A percentile compares a stretch with the other conserved stretches of the same genome.
These are phyloP conservation scores for Microchirus variegatus DNA, from an alignment of 2,797 vertebrate genomes.

Conservation along the genomic window DNA sequence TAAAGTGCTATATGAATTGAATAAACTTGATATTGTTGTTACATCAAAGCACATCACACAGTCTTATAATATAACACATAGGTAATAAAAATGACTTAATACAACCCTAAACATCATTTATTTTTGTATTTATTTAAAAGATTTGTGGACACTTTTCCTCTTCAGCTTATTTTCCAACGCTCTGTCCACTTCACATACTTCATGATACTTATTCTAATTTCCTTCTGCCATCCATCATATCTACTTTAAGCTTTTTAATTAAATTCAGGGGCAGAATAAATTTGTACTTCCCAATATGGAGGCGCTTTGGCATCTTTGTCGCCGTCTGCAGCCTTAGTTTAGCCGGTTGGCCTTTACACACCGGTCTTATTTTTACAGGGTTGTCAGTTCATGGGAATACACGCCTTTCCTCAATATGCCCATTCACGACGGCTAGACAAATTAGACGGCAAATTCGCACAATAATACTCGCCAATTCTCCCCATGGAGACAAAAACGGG, in stretches of 20 bases:
- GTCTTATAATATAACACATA: no score
- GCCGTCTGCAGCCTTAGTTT: background rate
- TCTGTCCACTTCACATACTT: no score
- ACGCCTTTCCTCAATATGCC: slow-evolving; percentile 52
- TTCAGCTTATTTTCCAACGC: no score
- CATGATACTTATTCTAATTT: background rate
- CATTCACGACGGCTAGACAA: slow-evolving; percentile 69
- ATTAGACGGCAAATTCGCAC: slow-evolving; percentile 66
- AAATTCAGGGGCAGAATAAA: slow-evolving; percentile 7
- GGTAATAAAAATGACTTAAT: no score
- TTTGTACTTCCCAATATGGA: slow-evolving; percentile 5
- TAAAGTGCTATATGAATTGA: no score
- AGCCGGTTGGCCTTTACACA: slow-evolving; percentile 20
- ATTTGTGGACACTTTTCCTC: no score
- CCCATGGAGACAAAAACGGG: slow-evolving; percentile 48
- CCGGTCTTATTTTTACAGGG: slow-evolving; percentile 35
- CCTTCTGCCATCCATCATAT: background rate
- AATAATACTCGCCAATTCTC: slow-evolving; percentile 60
- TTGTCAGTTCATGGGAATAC: slow-evolving; percentile 53
- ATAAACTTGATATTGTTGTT: no score
- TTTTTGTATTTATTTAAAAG: no score
- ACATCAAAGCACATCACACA: no score
- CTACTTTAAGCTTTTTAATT: background rate
- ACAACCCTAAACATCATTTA: no score
- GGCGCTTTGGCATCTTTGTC: background rate